Base-by-base conservation (phyloP, 2,888 invertebrate genomes). In the Scrobipalpa atriplicella region DNA sequence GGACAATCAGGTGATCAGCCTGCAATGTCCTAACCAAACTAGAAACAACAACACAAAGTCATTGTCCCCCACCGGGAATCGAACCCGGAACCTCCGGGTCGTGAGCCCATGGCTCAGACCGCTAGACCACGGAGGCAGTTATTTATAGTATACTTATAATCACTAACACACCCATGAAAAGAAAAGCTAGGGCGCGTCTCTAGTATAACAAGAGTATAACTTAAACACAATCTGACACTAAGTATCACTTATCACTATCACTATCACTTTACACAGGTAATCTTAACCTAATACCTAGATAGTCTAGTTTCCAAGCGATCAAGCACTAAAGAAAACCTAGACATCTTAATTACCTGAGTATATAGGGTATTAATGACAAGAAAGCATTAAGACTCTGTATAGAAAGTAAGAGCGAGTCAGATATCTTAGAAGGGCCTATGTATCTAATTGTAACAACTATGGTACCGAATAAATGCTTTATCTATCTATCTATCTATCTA, bases 281-380 rank as follows among this genome's bases (percentile, higher is more conserved):
- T 56, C 54, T 9, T 10, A 19, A 21, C 54, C 21, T 19, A 18
- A 18, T 56, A 11, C 21, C 13, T 13, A 21, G 21, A 21, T 56
- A 56, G 11, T 21, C 54, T 11, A 56, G 54, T 56, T 56, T 56
- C 21, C 13, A 21, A 29, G 54, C 19, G 19, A 56, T 56, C 54
- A 10, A 21, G 21, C 21, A 10, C 54, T 21, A 21, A 21, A 56
- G 54, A 56, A 29, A 56, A 56, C 54, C 13, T 56, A 56, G 54
- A 56, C 54, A 56, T 21, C 54, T 56, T 13, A 21, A 56, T 21
- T 21, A 56, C 54, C 21, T 29, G 9, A 19, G 11, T 52, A 56
- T 54, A 54, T 19, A 21, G 13, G 54, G 54, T 56, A 21, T 56
- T 21, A 56, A 56, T 56, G 54, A 56, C 54, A 56, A 56, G 54